Percentiles rank a stretch among this genome's conserved stretches.
Evolutionary conservation across 2,888 invertebrate genomes (phyloP).

Genomic region (Dusona sp.): DNA sequence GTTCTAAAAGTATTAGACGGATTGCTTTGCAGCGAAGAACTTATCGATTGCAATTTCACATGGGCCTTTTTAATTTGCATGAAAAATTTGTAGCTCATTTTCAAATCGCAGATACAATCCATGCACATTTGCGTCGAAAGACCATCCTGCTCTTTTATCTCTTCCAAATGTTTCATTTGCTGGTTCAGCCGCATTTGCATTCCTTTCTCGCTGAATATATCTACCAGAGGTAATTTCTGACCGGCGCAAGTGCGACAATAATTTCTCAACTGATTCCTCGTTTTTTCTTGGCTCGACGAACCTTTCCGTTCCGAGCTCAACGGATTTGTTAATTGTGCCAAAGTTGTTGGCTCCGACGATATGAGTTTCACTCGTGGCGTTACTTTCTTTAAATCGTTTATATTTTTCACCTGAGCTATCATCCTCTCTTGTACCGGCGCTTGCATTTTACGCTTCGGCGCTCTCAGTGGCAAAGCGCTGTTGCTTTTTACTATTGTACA

Average conservation of each 20-base stretch:
- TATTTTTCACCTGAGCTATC: slow-evolving; percentile 77
- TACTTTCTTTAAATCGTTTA: slow-evolving; percentile 82
- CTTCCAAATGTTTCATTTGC: slow-evolving; percentile 82
- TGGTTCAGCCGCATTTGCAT: slow-evolving; percentile 81
- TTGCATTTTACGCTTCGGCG: not conserved
- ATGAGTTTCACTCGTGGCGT: slow-evolving; percentile 80
- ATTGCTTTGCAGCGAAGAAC: slow-evolving; percentile 70
- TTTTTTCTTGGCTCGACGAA: slow-evolving; percentile 32
- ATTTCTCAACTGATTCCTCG: slow-evolving; percentile 78
- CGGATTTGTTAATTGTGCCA: slow-evolving; percentile 71
- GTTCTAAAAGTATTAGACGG: slow-evolving; percentile 22
- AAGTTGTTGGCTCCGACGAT: slow-evolving; percentile 73
- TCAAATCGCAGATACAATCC: slow-evolving; percentile 83
- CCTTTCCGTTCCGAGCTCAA: slow-evolving; percentile 38
- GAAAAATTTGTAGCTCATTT: slow-evolving; percentile 84
- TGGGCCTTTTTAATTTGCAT: slow-evolving; percentile 84
- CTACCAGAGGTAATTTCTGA: slow-evolving; percentile 81
- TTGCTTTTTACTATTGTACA: slow-evolving; percentile 1
- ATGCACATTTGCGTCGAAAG: slow-evolving; percentile 83
- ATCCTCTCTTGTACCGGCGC: slow-evolving; percentile 10
- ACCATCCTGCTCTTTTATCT: slow-evolving; percentile 78
- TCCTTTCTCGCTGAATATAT: slow-evolving; percentile 83
- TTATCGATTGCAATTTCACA: slow-evolving; percentile 80
- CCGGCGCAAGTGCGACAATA: slow-evolving; percentile 83
- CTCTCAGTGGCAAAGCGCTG: not conserved